These are phyloP conservation scores for Hipposideros larvatus DNA, from an alignment of 2,797 vertebrate genomes.

Conservation along the genomic window DNA sequence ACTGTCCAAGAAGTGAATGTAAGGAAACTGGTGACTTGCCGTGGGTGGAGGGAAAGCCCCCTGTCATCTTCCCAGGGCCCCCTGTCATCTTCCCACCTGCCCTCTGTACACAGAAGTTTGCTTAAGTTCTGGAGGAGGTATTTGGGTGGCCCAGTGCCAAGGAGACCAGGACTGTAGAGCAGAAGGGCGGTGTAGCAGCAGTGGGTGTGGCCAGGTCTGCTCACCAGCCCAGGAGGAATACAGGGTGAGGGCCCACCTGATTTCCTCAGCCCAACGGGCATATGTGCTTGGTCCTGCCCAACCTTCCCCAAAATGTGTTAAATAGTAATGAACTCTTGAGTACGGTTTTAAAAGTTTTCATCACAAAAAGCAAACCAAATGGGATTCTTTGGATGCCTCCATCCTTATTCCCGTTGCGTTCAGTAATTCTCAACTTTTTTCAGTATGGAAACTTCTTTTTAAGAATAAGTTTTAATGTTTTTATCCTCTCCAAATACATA, in stretches of 20 bases:
- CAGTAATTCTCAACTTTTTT: neutral
- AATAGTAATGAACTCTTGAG: neutral
- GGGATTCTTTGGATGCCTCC: neutral
- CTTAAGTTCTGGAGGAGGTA: neutral
- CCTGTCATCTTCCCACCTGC: too few species aligned
- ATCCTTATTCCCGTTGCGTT: neutral
- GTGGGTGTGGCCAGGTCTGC: neutral
- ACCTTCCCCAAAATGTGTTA: neutral
- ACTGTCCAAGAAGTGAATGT: too few species aligned
- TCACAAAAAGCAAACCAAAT: neutral
- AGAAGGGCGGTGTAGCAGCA: accelerated
- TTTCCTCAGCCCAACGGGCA: neutral
- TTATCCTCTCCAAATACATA: neutral
- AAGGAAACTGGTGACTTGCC: neutral
- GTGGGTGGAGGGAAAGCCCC: neutral
- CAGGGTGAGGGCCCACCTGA: neutral
- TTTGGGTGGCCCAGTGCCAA: neutral
- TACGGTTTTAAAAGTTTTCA: neutral
- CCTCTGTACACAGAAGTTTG: neutral
- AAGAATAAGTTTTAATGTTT: neutral
- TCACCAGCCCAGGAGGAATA: neutral
- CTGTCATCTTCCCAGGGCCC: neutral
- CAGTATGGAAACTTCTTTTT: neutral
- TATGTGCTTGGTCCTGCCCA: neutral
- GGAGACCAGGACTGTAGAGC: neutral